Base-by-base conservation (phyloP, 2,888 invertebrate genomes). In the Chamaedrilus cognettii region DNA sequence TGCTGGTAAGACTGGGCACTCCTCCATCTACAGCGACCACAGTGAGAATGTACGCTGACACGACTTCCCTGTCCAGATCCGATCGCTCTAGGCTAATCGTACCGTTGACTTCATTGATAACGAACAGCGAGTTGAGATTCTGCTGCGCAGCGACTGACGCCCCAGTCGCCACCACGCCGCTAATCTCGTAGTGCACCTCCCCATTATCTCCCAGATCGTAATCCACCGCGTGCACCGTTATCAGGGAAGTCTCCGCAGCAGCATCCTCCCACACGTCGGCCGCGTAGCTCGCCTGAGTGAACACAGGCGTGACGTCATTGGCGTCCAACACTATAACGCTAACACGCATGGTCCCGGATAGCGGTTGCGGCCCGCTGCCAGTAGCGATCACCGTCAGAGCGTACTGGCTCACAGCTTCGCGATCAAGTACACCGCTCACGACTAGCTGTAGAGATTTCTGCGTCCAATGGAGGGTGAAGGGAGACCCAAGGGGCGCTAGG, bases 281-380 rank as follows among this genome's bases (percentile, higher is more conserved):
- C 77, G 93, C 92, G 83, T 96, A 96, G 28, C 94, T 86, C 0
- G 88, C 83, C 66, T 87, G 89, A 75, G 91, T 90, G 66, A 82
- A 92, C 0, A 90, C 84, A 0, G 97, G 97, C 0, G 90, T 87
- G 83, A 96, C 96, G 80, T 60, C 60, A 32, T 60, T 60, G 35
- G 58, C 64, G 30, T 64, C 64, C 11, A 23, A 33, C 23, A 64
- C 56, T 15, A 23, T 56, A 30, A 64, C 28, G 72, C 89, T 88
- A 23, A 96, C 70, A 32, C 74, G 65, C 11, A 70, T 68, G 69
- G 68, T 80, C 3, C 70, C 66, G 3, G 79, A 76, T 23, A 78
- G 68, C 1, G 76, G 66, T 1, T 74, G 70, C 15, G 67, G 7
- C 7, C 52, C 50, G 31, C 68, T 58, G 31, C 69, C 71, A 7